Evolutionary conservation across 2,113 vertebrate genomes (phyloP).

Genomic region (Australoheros scitulus): DNA sequence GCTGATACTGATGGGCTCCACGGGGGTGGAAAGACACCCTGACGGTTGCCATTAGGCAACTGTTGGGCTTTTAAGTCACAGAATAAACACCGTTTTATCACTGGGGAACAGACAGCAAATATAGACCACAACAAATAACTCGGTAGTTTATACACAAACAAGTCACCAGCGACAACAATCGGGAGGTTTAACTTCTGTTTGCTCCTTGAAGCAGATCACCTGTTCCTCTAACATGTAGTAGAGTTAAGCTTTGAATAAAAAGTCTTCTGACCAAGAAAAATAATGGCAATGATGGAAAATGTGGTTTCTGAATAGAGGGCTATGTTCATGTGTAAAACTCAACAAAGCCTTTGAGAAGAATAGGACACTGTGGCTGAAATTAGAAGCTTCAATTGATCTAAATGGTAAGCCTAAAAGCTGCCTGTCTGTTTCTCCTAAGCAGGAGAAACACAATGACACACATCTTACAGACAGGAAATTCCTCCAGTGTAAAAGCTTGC

Average conservation of each 20-base stretch:
- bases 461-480: slow-evolving; percentile 78
- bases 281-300: slow-evolving; percentile 7
- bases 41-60: slow-evolving; percentile 51
- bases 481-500: slow-evolving; percentile 68
- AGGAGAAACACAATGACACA: slow-evolving; percentile 59
- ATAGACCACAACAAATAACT: slow-evolving; percentile 46
- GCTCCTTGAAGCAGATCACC: slow-evolving; percentile 23
- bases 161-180: slow-evolving; percentile 25
- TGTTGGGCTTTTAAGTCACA: slow-evolving; percentile 62
- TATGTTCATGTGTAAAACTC: not conserved
- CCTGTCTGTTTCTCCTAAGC: slow-evolving; percentile 19
- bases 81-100: slow-evolving; percentile 61
- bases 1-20: not conserved
- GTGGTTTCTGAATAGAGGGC: not conserved
- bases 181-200: slow-evolving; percentile 32
- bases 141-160: slow-evolving; percentile 23
- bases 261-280: slow-evolving; percentile 7
- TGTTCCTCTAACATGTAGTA: not conserved
- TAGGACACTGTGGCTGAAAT: slow-evolving; percentile 13
- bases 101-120: slow-evolving; percentile 55
- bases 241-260: not conserved
- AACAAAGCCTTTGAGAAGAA: slow-evolving; percentile 22
- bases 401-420: slow-evolving; percentile 31
- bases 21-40: slow-evolving; percentile 9
- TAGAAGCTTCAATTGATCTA: slow-evolving; percentile 18